Evolutionary conservation across 2,888 invertebrate genomes (phyloP).

Genomic region (Rhopalosiphum nymphaeae): DNA sequence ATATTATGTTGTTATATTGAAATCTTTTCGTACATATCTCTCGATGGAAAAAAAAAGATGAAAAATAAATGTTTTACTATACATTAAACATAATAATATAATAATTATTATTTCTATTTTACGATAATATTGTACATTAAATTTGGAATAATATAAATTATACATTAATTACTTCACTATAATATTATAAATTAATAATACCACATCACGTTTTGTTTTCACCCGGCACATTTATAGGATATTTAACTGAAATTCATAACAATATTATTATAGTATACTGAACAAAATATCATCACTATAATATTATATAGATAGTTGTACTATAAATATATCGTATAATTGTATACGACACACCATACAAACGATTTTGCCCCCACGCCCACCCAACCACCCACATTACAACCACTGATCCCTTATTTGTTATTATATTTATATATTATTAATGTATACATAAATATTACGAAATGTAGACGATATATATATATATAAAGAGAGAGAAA

Average conservation of each 20-base stretch:
- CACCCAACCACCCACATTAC: not conserved
- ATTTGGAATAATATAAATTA: not conserved
- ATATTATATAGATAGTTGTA: not conserved
- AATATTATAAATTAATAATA: not conserved
- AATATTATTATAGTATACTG: not conserved
- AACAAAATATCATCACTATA: slow-evolving; percentile 20
- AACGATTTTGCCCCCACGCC: not conserved
- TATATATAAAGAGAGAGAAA: not conserved
- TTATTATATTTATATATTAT: slow-evolving; percentile 54
- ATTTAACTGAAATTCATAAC: not conserved
- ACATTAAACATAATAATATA: slow-evolving; percentile 14
- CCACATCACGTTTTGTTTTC: not conserved
- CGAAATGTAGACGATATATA: slow-evolving; percentile 23
- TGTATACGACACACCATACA: not conserved
- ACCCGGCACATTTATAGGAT: slow-evolving; percentile 28
- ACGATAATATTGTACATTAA: not conserved
- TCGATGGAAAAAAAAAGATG: slow-evolving; percentile 18
- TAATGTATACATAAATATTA: slow-evolving; percentile 32
- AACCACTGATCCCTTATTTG: slow-evolving; percentile 10
- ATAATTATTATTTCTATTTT: not conserved
- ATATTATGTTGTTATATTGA: slow-evolving; percentile 22
- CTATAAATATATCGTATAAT: not conserved
- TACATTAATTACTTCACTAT: slow-evolving; percentile 26
- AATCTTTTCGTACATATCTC: slow-evolving; percentile 58
- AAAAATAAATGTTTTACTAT: slow-evolving; percentile 29